These are phyloP conservation scores for Spatulosminthurus flaviceps DNA, from an alignment of 2,888 invertebrate species.

Conservation along the genomic window DNA sequence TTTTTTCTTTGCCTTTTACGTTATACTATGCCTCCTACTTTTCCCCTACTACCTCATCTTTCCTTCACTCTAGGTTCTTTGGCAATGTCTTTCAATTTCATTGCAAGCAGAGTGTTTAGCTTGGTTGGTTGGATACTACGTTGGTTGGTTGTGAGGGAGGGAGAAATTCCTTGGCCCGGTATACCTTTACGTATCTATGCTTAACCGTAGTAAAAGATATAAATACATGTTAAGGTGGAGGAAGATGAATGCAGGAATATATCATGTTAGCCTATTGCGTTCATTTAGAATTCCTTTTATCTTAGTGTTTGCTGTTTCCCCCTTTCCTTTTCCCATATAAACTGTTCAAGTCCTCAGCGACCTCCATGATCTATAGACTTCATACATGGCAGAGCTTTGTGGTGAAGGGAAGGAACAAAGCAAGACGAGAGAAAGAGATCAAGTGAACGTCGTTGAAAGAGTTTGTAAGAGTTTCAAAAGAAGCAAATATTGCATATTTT, in stretches of 20 bases:
- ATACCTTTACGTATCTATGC: no score
- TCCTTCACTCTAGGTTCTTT: background rate
- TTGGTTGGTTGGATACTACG: background rate
- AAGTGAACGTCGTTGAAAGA: constrained; percentile 31
- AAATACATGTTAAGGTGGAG: no score
- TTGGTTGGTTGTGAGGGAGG: no score
- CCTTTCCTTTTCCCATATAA: background rate
- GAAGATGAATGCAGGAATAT: no score
- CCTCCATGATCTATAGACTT: background rate
- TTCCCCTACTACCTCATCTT: constrained; percentile 2
- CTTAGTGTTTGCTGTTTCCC: constrained; percentile 29
- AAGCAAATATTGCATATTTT: constrained; percentile 34
- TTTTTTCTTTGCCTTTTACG: no score
- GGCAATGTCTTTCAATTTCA: constrained; percentile 30
- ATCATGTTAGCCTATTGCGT: background rate
- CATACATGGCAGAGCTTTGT: background rate
- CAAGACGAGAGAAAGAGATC: constrained; percentile 24
- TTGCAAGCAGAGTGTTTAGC: background rate
- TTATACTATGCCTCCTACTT: no score
- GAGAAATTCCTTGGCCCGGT: no score
- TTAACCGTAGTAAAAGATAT: no score
- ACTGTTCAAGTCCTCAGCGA: constrained; percentile 19
- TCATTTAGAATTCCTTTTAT: constrained; percentile 40
- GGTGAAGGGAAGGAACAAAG: background rate
- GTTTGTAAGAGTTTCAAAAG: constrained; percentile 37